Conservation (phyloP, 1,140 invertebrate genomes). For the Cephus cinctus region DNA sequence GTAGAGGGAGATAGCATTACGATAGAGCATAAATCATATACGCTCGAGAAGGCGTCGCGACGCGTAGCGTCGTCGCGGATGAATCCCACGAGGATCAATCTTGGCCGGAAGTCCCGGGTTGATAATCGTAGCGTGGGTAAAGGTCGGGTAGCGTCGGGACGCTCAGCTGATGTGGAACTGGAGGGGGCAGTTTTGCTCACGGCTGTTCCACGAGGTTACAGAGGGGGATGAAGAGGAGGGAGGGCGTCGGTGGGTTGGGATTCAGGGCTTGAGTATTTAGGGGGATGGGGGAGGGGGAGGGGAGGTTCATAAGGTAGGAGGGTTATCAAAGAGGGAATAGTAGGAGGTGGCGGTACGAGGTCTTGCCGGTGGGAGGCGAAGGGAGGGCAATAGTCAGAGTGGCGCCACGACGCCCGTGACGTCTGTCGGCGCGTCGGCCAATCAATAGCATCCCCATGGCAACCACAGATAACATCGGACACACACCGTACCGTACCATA, state of each 20-base stretch:
- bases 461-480: slow-evolving; percentile 59
- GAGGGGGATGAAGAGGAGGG: too few relatives aligned
- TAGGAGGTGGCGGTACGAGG: slow-evolving; percentile 13
- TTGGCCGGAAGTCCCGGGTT: too few relatives aligned
- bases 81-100: too few relatives aligned
- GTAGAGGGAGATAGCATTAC: too few relatives aligned
- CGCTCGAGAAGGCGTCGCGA: too few relatives aligned
- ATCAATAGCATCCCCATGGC: slow-evolving; percentile 59
- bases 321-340: slow-evolving; percentile 25
- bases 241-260: too few relatives aligned
- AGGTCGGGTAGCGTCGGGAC: slow-evolving; percentile 13
- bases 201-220: not conserved
- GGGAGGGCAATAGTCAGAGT: slow-evolving; percentile 51
- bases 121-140: too few relatives aligned
- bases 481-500: slow-evolving; percentile 38
- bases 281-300: not conserved
- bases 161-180: slow-evolving; percentile 20
- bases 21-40: too few relatives aligned
- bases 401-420: slow-evolving; percentile 57
- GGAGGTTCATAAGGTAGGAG: too few relatives aligned
- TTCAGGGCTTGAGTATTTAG: not conserved
- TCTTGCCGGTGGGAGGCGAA: slow-evolving; percentile 19
- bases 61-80: too few relatives aligned
- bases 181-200: not conserved
- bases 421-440: slow-evolving; percentile 58